Evolutionary conservation across 2,797 vertebrate genomes (phyloP).

Genomic region (Cossypha niveicapilla): DNA sequence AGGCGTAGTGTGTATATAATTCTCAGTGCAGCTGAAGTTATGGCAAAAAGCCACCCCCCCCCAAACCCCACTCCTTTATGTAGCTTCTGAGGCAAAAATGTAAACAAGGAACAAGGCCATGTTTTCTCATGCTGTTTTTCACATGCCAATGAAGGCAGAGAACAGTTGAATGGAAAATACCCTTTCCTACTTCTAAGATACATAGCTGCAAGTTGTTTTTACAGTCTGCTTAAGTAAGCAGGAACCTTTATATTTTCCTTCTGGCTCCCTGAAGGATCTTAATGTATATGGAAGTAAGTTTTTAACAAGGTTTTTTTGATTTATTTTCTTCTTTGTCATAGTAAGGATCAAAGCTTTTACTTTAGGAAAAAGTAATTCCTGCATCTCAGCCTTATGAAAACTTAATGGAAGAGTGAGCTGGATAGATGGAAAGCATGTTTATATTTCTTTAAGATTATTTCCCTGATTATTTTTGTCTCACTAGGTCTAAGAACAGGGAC

Average conservation of each 20-base stretch:
- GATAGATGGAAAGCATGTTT: neutral
- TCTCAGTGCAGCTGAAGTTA: too few species aligned
- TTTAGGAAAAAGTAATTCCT: neutral
- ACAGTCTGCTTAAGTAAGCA: neutral
- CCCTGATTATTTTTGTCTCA: neutral
- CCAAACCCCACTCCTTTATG: neutral
- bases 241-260: neutral
- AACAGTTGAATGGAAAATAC: neutral
- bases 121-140: neutral
- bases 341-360: neutral
- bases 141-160: neutral
- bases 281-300: neutral
- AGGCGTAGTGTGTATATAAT: rapidly evolving
- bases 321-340: neutral
- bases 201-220: neutral
- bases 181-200: neutral
- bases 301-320: neutral
- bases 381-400: neutral
- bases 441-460: neutral
- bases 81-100: neutral
- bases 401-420: neutral
- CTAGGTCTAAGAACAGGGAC: neutral
- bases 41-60: neutral
- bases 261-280: neutral
- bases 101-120: neutral